Percentiles rank a stretch among this genome's conserved stretches.
Evolutionary conservation across 2,113 vertebrate genomes (phyloP).

Genomic region (Pachyramphus minor): DNA sequence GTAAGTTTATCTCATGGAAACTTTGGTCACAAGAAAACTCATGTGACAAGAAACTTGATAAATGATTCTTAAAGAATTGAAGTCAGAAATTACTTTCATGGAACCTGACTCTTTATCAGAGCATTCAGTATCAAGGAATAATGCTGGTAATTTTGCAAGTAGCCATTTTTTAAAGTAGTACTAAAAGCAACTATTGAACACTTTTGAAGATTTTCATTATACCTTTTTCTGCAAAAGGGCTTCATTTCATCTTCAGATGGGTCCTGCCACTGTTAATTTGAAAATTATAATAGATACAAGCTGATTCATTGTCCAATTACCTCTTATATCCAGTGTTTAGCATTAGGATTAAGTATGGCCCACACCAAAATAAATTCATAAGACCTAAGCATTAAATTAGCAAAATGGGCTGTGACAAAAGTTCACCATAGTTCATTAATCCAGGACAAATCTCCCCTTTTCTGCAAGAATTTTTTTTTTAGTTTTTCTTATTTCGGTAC

Average conservation of each 20-base stretch:
- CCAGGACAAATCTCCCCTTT: neutral
- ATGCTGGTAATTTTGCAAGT: neutral
- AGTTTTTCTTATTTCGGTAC: neutral
- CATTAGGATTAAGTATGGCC: neutral
- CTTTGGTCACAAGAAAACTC: neutral
- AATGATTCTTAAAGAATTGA: neutral
- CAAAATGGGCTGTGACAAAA: neutral
- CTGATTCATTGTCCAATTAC: neutral
- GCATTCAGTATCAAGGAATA: neutral
- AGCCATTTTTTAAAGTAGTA: neutral
- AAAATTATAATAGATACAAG: neutral
- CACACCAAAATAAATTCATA: neutral
- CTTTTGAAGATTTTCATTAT: neutral
- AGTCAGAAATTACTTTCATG: neutral
- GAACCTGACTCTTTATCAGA: neutral
- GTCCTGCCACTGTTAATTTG: neutral
- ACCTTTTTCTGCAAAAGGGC: neutral
- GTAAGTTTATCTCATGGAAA: conserved; percentile 17
- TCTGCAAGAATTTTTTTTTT: neutral
- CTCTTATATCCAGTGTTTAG: neutral
- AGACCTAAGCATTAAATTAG: neutral
- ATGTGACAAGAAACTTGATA: neutral
- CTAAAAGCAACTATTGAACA: neutral
- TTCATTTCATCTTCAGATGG: neutral
- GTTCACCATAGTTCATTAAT: neutral